Evolutionary conservation across 2,888 invertebrate species (phyloP), one percentile per base, ranked within the genome.

Genomic region (Steinernema scapterisci): DNA sequence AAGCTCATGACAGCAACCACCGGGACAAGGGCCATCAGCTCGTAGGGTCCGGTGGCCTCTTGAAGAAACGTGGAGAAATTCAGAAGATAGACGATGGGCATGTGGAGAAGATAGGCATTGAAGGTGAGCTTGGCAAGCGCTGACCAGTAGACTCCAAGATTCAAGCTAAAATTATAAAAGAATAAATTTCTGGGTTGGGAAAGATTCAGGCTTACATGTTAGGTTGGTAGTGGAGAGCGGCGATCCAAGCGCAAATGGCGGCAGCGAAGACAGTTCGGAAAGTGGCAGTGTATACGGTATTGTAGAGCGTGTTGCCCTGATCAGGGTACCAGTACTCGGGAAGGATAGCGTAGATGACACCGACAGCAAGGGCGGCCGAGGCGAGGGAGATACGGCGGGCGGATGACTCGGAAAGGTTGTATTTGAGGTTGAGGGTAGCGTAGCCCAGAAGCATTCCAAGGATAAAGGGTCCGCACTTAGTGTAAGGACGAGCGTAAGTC

Each of bases 1-100:
- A 84, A 86, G 52, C 83, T 82, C 13, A 84, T 54, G 13, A 74
- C 70, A 19, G 82, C 79, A 0, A 86, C 85, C 45, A 81, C 77
- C 25, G 86, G 84, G 0, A 86, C 78, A 11, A 84, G 82, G 6
- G 79, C 70, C 6, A 86, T 54, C 0, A 86, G 78, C 43, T 82
- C 82, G 56, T 81, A 74, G 19, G 85, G 83, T 1, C 80, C 79
- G 0, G 78, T 78, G 56, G 84, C 82, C 1, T 79, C 52, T 74
- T 86, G 86, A 5, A 86, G 79, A 72, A 80, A 63, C 1, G 63
- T 63, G 31, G 63, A 63, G 38, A 63, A 63, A 74, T 84, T 86
- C 80, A 86, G 83, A 71, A 83, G 74, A 78, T 84, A 86, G 71
- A 86, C 83, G 52, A 84, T 79, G 21, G 86, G 86, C 86, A 86